phyloP scores from a whole-genome alignment of 2,888 invertebrate genomes.

The Stenurella melanura region DNA sequence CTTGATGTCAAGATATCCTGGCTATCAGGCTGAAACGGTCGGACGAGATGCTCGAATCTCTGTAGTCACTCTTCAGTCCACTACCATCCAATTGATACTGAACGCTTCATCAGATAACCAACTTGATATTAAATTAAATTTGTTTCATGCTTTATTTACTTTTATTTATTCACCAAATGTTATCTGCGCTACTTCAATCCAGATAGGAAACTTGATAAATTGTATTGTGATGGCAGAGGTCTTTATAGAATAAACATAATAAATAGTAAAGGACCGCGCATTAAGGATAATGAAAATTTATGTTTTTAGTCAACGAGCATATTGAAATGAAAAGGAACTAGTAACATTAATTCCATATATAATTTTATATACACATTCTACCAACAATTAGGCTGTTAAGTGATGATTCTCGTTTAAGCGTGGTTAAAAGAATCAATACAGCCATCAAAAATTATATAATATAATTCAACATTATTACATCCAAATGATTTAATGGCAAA shows the following conservation, averaged over 20 bases:
- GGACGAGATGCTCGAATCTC: slow-evolving; percentile 40
- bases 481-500: no score
- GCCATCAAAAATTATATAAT: no score
- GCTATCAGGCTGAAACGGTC: slow-evolving; percentile 46
- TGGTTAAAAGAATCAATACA: no score
- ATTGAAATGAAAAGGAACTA: background rate
- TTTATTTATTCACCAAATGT: slow-evolving; percentile 46
- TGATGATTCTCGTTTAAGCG: no score
- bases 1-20: slow-evolving; percentile 49
- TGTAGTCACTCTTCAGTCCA: slow-evolving; percentile 42
- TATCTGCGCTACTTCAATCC: slow-evolving; percentile 8
- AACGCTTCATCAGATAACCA: slow-evolving; percentile 46
- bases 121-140: slow-evolving; percentile 48
- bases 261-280: background rate
- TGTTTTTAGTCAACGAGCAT: background rate
- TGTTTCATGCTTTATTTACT: slow-evolving; percentile 52
- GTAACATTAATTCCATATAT: background rate
- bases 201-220: slow-evolving; percentile 41
- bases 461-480: no score
- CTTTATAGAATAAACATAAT: background rate
- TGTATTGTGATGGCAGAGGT: slow-evolving; percentile 9
- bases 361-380: no score
- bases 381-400: no score
- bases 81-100: slow-evolving; percentile 43
- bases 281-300: background rate